phyloP scores from a whole-genome alignment of 2,113 vertebrate genomes.

The Romanogobio albipinnatus region DNA sequence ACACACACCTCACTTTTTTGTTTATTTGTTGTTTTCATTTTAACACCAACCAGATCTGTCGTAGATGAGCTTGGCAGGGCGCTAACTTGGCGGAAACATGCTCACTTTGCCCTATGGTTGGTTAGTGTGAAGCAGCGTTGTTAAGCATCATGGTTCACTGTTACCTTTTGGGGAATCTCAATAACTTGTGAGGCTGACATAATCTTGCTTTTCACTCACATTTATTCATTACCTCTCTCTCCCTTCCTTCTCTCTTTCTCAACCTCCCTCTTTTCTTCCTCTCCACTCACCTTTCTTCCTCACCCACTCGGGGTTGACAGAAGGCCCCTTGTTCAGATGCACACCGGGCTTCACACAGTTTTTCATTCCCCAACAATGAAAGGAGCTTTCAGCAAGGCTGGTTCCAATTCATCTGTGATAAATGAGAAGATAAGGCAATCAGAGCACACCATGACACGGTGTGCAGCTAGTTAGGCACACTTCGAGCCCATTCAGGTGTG shows the following conservation, averaged over 20 bases:
- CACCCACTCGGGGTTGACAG: constrained; percentile 54
- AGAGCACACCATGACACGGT: constrained; percentile 82
- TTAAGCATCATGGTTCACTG: constrained; percentile 57
- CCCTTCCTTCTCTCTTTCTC: constrained; percentile 28
- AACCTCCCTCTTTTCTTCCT: constrained; percentile 38
- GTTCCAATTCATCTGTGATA: constrained; percentile 99
- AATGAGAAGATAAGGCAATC: constrained; percentile 99
- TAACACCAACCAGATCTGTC: constrained; percentile 31
- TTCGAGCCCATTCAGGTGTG: constrained; percentile 90
- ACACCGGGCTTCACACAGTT: constrained; percentile 72
- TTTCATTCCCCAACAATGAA: constrained; percentile 84
- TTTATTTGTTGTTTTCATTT: constrained; percentile 20
- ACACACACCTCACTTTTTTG: constrained; percentile 41
- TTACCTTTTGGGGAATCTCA: constrained; percentile 50
- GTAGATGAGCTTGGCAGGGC: constrained; percentile 51
- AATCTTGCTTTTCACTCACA: constrained; percentile 58
- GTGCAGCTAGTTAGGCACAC: constrained; percentile 88
- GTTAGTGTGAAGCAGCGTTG: constrained; percentile 49
- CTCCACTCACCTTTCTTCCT: constrained; percentile 40
- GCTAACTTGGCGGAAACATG: constrained; percentile 47
- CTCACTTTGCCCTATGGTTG: constrained; percentile 46
- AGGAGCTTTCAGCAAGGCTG: constrained; percentile 95
- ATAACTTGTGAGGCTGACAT: constrained; percentile 59
- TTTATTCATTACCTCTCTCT: constrained; percentile 43
- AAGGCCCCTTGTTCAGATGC: constrained; percentile 68